phyloP scores from a whole-genome alignment of 2,797 vertebrate species.

The Ctenopoma kingsleyae region DNA sequence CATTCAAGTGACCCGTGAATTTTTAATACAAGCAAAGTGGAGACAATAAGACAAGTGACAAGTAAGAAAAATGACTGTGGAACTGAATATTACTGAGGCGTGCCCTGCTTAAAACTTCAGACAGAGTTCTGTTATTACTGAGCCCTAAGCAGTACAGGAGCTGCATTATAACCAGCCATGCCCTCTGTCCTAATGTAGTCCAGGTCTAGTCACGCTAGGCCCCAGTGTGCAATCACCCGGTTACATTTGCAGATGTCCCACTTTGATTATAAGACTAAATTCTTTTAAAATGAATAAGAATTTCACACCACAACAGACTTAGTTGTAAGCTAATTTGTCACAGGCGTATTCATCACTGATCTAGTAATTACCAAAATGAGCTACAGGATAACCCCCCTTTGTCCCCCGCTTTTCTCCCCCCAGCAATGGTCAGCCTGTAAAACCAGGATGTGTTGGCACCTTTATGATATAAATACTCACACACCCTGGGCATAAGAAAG shows the following conservation, averaged over 20 bases:
- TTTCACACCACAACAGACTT: slow-evolving; percentile 55
- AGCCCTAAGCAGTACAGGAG: slow-evolving; percentile 9
- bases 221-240: slow-evolving; percentile 32
- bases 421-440: slow-evolving; percentile 81
- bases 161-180: not conserved
- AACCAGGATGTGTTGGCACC: slow-evolving; percentile 84
- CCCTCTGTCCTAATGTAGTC: slow-evolving; percentile 10
- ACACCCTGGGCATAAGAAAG: slow-evolving; percentile 97
- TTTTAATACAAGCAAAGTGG: slow-evolving; percentile 81
- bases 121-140: slow-evolving; percentile 13
- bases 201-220: slow-evolving; percentile 13
- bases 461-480: slow-evolving; percentile 89
- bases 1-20: slow-evolving; percentile 83
- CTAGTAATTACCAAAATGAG: slow-evolving; percentile 77
- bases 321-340: slow-evolving; percentile 66
- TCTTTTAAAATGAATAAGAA: slow-evolving; percentile 41
- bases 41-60: slow-evolving; percentile 78
- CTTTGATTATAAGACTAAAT: slow-evolving; percentile 29
- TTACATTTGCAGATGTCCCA: slow-evolving; percentile 33
- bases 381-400: slow-evolving; percentile 63
- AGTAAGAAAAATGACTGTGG: slow-evolving; percentile 48
- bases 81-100: slow-evolving; percentile 58
- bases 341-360: slow-evolving; percentile 62
- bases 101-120: slow-evolving; percentile 22
- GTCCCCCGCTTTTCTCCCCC: slow-evolving; percentile 43